Evolutionary conservation across 64 coral and sea anemone species (phyloP).

Genomic region (Porites australiensis): DNA sequence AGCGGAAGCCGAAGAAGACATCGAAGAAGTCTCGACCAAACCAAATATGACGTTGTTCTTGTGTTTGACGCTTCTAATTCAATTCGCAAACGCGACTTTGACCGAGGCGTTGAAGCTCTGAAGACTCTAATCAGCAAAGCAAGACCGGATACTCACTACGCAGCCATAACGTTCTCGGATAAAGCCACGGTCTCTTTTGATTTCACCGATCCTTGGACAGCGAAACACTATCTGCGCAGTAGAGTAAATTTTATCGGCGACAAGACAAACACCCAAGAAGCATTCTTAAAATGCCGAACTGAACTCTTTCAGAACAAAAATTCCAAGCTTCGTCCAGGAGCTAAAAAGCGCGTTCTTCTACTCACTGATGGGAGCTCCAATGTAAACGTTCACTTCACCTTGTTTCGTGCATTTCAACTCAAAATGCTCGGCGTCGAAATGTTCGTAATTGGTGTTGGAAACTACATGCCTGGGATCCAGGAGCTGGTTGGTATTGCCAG

Average conservation of each 20-base stretch:
- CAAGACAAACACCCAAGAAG: slow-evolving; percentile 69
- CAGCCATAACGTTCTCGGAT: slow-evolving; percentile 23
- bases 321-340: slow-evolving; percentile 15
- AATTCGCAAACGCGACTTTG: slow-evolving; percentile 48
- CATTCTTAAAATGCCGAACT: slow-evolving; percentile 32
- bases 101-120: slow-evolving; percentile 42
- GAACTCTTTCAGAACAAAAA: slow-evolving; percentile 32
- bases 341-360: slow-evolving; percentile 64
- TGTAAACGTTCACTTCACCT: slow-evolving; percentile 65
- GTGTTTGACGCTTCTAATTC: slow-evolving; percentile 69
- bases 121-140: slow-evolving; percentile 30
- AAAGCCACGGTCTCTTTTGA: slow-evolving; percentile 44
- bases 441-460: slow-evolving; percentile 79
- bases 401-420: slow-evolving; percentile 72
- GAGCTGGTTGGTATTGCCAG: slow-evolving; percentile 78
- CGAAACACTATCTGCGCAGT: slow-evolving; percentile 4
- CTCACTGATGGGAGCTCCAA: slow-evolving; percentile 82
- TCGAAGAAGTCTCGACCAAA: neutral
- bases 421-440: slow-evolving; percentile 85
- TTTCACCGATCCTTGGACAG: slow-evolving; percentile 24
- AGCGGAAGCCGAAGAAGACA: neutral
- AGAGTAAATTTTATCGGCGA: slow-evolving; percentile 19
- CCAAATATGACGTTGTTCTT: slow-evolving; percentile 31
- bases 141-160: slow-evolving; percentile 22
- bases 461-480: slow-evolving; percentile 72